phyloP scores from a whole-genome alignment of 1,140 invertebrate genomes.

The Matsumurasca onukii region DNA sequence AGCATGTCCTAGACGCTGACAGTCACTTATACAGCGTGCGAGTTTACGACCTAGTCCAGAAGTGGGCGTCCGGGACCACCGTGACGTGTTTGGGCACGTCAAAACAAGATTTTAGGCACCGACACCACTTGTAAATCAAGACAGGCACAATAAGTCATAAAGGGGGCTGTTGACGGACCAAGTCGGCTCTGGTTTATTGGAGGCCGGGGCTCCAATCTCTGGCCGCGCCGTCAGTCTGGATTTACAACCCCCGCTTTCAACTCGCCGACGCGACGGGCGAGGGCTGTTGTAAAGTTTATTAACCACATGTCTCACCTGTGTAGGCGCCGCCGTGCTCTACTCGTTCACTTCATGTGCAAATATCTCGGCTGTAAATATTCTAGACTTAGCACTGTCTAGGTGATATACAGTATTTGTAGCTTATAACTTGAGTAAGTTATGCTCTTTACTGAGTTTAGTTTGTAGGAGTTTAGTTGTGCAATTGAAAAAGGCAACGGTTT shows the following conservation, averaged over 20 bases:
- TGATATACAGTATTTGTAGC: too few species aligned
- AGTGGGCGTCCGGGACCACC: too few species aligned
- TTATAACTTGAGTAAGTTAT: too few species aligned
- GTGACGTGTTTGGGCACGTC: too few species aligned
- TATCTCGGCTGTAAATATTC: neutral
- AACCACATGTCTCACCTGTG: neutral
- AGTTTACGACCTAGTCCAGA: too few species aligned
- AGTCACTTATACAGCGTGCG: too few species aligned
- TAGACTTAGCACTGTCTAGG: too few species aligned
- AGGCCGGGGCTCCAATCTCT: neutral
- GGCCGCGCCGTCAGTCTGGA: neutral
- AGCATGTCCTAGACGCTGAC: too few species aligned
- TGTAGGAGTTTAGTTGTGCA: too few species aligned
- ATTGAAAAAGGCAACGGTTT: too few species aligned
- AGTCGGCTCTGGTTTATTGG: neutral
- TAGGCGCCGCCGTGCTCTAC: neutral
- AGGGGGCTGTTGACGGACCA: neutral
- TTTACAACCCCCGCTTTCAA: neutral
- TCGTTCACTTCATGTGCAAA: neutral
- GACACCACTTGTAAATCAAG: neutral
- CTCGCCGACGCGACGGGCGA: neutral
- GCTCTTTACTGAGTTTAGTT: too few species aligned
- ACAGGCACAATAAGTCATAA: neutral
- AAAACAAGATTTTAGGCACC: constrained; percentile 10
- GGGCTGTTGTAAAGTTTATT: neutral